Evolutionary conservation across 2,113 vertebrate genomes (phyloP).

Genomic region (Sphyrna mokarran): DNA sequence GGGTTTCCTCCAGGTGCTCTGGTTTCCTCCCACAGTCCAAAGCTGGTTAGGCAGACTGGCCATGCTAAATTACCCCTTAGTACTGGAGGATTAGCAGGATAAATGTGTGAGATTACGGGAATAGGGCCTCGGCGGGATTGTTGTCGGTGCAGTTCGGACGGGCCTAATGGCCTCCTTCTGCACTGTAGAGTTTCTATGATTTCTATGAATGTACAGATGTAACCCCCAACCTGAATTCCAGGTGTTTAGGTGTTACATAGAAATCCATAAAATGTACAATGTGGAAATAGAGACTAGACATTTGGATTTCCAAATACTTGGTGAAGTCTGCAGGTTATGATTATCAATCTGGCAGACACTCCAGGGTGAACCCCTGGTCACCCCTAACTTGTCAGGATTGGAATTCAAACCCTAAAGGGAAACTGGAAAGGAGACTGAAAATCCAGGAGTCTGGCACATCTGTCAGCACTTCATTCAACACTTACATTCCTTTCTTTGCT

Average conservation of each 20-base stretch:
- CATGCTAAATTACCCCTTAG: no score
- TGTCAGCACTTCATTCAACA: background rate
- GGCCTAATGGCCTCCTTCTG: no score
- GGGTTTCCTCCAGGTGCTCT: no score
- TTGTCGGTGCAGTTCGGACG: no score
- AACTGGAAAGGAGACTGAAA: background rate
- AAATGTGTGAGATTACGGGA: no score
- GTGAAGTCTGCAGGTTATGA: background rate
- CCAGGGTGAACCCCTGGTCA: background rate
- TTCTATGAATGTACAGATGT: no score
- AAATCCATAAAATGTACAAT: background rate
- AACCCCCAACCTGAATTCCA: background rate
- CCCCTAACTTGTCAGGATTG: background rate
- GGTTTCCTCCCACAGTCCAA: no score
- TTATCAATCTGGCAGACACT: conserved; percentile 1
- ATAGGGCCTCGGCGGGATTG: no score
- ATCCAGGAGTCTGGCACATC: background rate
- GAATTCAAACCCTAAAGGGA: conserved; percentile 1
- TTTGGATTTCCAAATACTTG: background rate
- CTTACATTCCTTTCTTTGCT: background rate
- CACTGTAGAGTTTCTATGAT: no score
- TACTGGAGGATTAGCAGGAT: no score
- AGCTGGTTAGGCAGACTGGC: no score
- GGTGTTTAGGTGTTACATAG: background rate
- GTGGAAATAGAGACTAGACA: background rate